These are phyloP conservation scores for Conus ventricosus DNA, from an alignment of 1,140 invertebrate genomes.

Conservation along the genomic window DNA sequence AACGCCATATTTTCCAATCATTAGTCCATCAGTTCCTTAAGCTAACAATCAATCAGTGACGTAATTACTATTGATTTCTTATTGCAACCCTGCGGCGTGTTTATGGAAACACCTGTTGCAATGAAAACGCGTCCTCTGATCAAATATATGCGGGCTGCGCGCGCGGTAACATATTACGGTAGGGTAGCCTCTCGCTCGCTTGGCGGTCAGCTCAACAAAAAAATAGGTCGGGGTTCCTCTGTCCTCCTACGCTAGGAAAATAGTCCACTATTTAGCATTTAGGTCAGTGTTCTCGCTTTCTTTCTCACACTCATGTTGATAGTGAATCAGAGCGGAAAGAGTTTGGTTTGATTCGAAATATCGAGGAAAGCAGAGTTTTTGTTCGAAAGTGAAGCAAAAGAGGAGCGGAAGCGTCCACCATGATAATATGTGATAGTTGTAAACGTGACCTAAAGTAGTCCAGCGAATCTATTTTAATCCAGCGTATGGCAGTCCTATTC, in stretches of 20 bases:
- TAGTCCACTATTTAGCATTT: constrained; percentile 40
- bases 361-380: not conserved
- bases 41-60: no score
- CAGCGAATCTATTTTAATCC: constrained; percentile 34
- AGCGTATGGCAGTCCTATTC: constrained; percentile 33
- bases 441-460: constrained; percentile 42
- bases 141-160: not conserved
- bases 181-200: constrained; percentile 3
- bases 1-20: no score
- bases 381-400: not conserved
- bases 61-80: no score
- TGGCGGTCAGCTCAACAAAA: constrained; percentile 35
- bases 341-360: not conserved
- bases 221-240: constrained; percentile 41
- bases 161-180: not conserved
- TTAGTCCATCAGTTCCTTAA: no score
- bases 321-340: not conserved
- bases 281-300: constrained; percentile 28
- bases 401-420: constrained; percentile 26
- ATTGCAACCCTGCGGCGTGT: not conserved
- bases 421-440: constrained; percentile 36
- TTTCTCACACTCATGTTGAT: not conserved
- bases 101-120: not conserved
- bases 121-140: constrained; percentile 19
- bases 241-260: constrained; percentile 39